phyloP scores from a whole-genome alignment of 2,113 vertebrate genomes.

The Cephalopholis sonnerati region DNA sequence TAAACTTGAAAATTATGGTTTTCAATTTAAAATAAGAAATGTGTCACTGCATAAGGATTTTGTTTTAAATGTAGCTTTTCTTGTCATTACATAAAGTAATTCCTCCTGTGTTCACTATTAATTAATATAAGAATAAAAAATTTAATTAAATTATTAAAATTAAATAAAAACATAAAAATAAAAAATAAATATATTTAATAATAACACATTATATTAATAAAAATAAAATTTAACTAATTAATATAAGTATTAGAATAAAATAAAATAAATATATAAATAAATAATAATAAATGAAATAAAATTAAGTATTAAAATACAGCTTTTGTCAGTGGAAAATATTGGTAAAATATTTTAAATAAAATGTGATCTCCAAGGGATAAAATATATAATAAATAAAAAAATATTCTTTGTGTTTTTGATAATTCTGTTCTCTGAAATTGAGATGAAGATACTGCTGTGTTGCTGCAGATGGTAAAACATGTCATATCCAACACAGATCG shows the following conservation, averaged over 20 bases:
- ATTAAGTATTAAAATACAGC: background rate
- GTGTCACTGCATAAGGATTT: background rate
- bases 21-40: background rate
- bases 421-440: background rate
- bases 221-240: too few species aligned
- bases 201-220: too few species aligned
- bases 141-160: too few species aligned
- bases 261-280: too few species aligned
- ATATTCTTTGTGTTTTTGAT: background rate
- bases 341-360: background rate
- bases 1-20: background rate
- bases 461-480: background rate
- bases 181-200: too few species aligned
- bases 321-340: too few species aligned
- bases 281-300: too few species aligned
- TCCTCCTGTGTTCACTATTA: background rate
- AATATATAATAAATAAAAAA: background rate
- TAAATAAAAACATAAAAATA: too few species aligned
- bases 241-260: too few species aligned
- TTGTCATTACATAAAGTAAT: background rate
- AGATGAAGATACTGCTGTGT: background rate
- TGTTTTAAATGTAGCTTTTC: background rate
- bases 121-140: too few species aligned
- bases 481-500: background rate
- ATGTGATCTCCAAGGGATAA: background rate